These are phyloP conservation scores for Phalanger gymnotis DNA, from an alignment of 2,797 vertebrate genomes.

Conservation along the genomic window DNA sequence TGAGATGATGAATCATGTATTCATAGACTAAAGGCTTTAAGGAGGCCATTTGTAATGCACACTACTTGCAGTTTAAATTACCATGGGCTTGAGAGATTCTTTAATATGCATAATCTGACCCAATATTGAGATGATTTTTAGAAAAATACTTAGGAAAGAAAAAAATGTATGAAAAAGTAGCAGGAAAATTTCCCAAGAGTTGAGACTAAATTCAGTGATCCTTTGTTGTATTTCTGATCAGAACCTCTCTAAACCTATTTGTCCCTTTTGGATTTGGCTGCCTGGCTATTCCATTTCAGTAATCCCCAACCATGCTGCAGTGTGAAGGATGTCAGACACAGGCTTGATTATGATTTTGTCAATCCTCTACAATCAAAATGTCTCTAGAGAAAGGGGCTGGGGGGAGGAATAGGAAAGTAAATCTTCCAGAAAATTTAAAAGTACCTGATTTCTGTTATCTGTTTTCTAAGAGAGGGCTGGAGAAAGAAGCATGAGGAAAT, in stretches of 20 bases:
- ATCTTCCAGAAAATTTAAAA: neutral
- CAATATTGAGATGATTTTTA: conserved; percentile 81
- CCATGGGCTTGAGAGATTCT: conserved; percentile 77
- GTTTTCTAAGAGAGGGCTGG: neutral
- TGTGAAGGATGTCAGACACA: conserved; percentile 27
- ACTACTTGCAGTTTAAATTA: conserved; percentile 77
- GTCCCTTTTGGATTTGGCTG: conserved; percentile 65
- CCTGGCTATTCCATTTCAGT: conserved; percentile 65
- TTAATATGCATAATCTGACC: conserved; percentile 85
- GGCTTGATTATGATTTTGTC: conserved; percentile 47
- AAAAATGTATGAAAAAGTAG: conserved; percentile 79
- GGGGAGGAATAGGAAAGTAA: neutral
- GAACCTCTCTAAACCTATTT: conserved; percentile 65
- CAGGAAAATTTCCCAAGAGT: conserved; percentile 80
- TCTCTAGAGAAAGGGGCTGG: neutral
- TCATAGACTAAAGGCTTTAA: conserved; percentile 64
- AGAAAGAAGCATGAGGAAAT: conserved; percentile 19
- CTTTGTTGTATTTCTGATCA: conserved; percentile 79
- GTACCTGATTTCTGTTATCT: neutral
- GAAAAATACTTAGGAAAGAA: conserved; percentile 79
- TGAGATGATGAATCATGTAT: conserved; percentile 69
- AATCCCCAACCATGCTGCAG: conserved; percentile 68
- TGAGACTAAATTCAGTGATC: conserved; percentile 76
- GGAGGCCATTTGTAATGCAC: conserved; percentile 77
- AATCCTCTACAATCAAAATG: conserved; percentile 20